A percentile compares a stretch with the other conserved stretches of the same genome.
These are phyloP conservation scores for Rhynchomys soricoides DNA, from an alignment of 2,113 vertebrate genomes.

Conservation along the genomic window DNA sequence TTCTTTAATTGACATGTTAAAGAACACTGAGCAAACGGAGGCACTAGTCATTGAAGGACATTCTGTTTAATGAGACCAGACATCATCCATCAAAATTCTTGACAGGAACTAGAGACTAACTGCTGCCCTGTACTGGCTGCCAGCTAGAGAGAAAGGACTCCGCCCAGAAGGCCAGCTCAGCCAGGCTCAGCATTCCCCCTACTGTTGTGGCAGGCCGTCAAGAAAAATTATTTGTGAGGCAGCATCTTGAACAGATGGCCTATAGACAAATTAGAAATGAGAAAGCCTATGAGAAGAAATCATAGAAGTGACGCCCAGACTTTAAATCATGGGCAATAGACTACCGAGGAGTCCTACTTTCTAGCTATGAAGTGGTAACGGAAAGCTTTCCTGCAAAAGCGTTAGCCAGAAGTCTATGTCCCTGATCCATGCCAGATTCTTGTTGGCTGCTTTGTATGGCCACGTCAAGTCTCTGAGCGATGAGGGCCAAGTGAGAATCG, in stretches of 20 bases:
- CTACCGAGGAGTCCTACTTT: not conserved
- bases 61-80: constrained; percentile 50
- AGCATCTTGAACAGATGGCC: constrained; percentile 48
- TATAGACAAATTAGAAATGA: constrained; percentile 32
- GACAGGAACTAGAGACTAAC: not conserved
- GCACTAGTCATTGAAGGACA: not conserved
- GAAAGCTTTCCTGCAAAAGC: not conserved
- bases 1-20: constrained; percentile 44
- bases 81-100: not conserved
- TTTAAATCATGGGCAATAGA: not conserved
- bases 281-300: constrained; percentile 27
- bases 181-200: not conserved
- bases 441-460: not conserved
- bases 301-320: not conserved
- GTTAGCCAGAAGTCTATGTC: not conserved
- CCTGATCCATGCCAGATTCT: not conserved
- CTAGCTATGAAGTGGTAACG: not conserved
- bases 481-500: not conserved
- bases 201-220: not conserved
- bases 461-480: not conserved
- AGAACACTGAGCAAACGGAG: not conserved
- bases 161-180: not conserved
- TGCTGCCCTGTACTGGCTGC: not conserved
- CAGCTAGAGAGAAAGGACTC: not conserved
- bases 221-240: constrained; percentile 22